Evolutionary conservation across 2,113 vertebrate species (phyloP).

Genomic region (Ictidomys tridecemlineatus): DNA sequence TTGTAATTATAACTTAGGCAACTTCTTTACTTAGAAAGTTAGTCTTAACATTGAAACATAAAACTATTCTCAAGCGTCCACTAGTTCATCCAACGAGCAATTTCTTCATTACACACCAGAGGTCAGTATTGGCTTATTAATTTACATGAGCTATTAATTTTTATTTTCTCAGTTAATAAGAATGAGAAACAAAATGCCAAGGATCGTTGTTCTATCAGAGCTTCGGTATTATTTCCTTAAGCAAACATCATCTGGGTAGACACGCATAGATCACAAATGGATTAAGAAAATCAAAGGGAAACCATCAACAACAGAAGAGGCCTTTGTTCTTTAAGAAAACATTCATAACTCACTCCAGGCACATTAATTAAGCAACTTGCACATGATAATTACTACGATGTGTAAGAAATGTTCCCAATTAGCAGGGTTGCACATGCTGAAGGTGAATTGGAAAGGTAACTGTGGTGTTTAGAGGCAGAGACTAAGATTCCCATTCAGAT

Average conservation of each 20-base stretch:
- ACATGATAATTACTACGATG: neutral
- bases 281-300: neutral
- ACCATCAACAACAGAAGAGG: neutral
- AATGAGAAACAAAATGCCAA: constrained; percentile 38
- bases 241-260: neutral
- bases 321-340: constrained; percentile 28
- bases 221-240: neutral
- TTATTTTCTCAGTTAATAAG: constrained; percentile 54
- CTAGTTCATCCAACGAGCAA: neutral
- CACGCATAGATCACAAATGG: neutral
- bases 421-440: neutral
- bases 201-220: neutral
- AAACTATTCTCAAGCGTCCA: neutral
- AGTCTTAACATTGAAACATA: neutral
- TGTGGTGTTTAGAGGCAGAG: neutral
- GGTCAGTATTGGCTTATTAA: constrained; percentile 88
- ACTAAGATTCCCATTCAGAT: neutral
- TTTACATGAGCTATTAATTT: constrained; percentile 69
- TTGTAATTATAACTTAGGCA: constrained; percentile 2
- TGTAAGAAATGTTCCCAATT: neutral
- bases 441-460: neutral
- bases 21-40: neutral
- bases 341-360: neutral
- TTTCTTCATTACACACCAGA: constrained; percentile 86
- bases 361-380: neutral